Evolutionary conservation across 2,888 invertebrate species (phyloP), one percentile per base, ranked within the genome.

Genomic region (Helleia helle): DNA sequence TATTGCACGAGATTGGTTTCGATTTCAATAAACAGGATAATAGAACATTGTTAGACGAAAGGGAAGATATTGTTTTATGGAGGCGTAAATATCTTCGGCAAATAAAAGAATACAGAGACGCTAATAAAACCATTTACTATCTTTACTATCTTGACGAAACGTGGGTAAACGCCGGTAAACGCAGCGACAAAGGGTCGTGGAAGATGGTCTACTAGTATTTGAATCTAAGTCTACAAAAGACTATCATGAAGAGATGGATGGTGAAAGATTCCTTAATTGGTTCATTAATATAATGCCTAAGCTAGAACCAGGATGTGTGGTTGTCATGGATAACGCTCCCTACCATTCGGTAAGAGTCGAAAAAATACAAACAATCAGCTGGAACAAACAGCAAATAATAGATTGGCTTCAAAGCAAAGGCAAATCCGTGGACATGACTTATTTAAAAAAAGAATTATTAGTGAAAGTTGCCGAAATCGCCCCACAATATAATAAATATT

Each of bases 11-110:
- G 28, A 13, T 12, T 29, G 11, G 28, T 13, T 29, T 11, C 29
- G 13, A 29, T 1, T 29, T 11, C 29, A 9, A 8, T 8, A 43
- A 46, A 46, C 46, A 43, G 27, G 41, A 41, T 27, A 48, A 12
- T 26, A 45, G 41, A 44, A 28, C 39, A 27, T 41, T 41, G 29
- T 44, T 48, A 38, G 8, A 41, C 15, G 41, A 48, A 42, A 44
- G 47, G 36, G 42, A 48, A 38, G 44, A 48, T 17, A 43, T 48
- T 42, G 44, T 47, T 44, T 40, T 44, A 36, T 42, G 44, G 44
- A 22, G 44, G 31, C 41, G 41, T 22, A 42, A 47, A 44, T 47
- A 46, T 43, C 28, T 46, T 4, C 46, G 41, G 24, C 28, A 43
- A 43, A 46, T 45, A 12, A 40, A 41, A 46, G 42, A 42, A 46